phyloP scores from a whole-genome alignment of 1,140 invertebrate genomes.

The Physella acuta region DNA sequence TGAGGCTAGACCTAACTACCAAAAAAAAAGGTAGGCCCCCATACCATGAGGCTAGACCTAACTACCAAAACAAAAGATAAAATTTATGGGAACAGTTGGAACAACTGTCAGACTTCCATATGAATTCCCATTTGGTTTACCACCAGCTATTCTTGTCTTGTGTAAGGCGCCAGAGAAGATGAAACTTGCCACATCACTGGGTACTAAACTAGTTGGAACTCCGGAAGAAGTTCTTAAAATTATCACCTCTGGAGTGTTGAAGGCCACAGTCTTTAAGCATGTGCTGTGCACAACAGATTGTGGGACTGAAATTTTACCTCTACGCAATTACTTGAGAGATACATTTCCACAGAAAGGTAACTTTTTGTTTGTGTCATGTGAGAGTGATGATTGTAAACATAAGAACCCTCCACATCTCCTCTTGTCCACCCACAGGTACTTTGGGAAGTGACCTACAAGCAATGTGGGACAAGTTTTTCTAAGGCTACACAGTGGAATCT shows the following conservation, averaged over 20 bases:
- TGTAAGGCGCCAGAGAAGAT: no score
- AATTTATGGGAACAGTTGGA: conserved; percentile 37
- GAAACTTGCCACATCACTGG: no score
- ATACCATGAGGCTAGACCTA: no score
- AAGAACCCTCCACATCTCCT: no score
- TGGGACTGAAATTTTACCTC: no score
- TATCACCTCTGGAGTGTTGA: conserved; percentile 30
- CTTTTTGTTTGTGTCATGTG: no score
- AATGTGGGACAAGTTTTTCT: conserved; percentile 33
- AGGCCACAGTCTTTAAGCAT: conserved; percentile 33
- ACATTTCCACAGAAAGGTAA: conserved; percentile 41
- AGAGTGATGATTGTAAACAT: no score
- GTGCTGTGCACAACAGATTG: conserved; percentile 35
- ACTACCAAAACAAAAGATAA: conserved; percentile 51
- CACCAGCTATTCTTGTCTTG: conserved; percentile 34
- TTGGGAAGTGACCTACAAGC: conserved; percentile 30
- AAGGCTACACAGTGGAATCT: no score
- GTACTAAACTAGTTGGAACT: no score
- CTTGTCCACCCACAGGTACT: conserved; percentile 33
- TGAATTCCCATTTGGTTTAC: conserved; percentile 35
- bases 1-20: no score
- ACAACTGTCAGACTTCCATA: conserved; percentile 37
- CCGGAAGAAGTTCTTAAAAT: no score
- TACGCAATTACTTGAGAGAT: conserved; percentile 33
- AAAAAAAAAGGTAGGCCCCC: no score